Percentiles rank a stretch among this genome's conserved stretches.
phyloP scores from a whole-genome alignment of 2,888 invertebrate species.

The Mantis religiosa region DNA sequence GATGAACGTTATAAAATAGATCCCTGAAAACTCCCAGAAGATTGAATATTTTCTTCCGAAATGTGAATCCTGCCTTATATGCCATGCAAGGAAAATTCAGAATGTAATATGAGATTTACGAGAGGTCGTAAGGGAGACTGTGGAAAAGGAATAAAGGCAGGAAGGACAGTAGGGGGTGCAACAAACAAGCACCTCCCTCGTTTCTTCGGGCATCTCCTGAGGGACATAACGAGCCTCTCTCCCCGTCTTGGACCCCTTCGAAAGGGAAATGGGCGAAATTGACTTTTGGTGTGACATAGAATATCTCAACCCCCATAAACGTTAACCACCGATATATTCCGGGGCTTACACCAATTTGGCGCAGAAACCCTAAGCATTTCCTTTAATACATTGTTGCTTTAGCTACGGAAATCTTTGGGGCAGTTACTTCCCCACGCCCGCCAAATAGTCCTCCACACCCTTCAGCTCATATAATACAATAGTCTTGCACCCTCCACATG shows the following conservation, averaged over 20 bases:
- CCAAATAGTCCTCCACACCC: background rate
- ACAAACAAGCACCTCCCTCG: background rate
- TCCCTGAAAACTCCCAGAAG: no score
- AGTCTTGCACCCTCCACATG: background rate
- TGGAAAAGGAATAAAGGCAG: no score
- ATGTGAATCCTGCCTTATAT: no score
- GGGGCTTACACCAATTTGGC: conserved; percentile 27
- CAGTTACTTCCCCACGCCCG: background rate
- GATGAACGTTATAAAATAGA: no score
- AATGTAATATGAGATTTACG: no score
- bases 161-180: background rate
- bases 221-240: background rate
- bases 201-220: background rate
- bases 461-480: background rate
- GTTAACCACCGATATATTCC: conserved; percentile 28
- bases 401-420: conserved; percentile 26
- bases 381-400: conserved; percentile 18
- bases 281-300: conserved; percentile 21
- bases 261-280: conserved; percentile 4
- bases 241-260: background rate
- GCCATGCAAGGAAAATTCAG: no score
- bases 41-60: no score
- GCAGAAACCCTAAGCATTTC: background rate
- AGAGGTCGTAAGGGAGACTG: no score
- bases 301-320: conserved; percentile 6